These are phyloP conservation scores for Spinibarbus caldwelli DNA, from an alignment of 2,797 vertebrate species.

Conservation along the genomic window DNA sequence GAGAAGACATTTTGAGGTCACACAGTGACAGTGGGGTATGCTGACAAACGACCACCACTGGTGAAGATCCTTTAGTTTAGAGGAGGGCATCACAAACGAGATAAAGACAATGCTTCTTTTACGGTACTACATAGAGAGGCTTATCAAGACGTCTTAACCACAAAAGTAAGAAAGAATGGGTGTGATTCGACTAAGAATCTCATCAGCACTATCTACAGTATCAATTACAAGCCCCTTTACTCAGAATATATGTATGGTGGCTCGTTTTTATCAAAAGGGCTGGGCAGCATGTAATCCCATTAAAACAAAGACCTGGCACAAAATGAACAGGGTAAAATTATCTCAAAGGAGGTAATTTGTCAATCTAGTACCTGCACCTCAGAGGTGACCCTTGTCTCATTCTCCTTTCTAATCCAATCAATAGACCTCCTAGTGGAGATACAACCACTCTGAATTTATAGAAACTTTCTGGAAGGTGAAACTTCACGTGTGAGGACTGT, in stretches of 20 bases:
- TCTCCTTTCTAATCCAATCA: conserved; percentile 27
- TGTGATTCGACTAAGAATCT: neutral
- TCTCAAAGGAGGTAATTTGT: conserved; percentile 37
- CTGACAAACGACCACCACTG: conserved; percentile 38
- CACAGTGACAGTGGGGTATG: conserved; percentile 28
- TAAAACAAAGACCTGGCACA: conserved; percentile 23
- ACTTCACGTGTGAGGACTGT: conserved; percentile 34
- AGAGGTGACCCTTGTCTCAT: conserved; percentile 46
- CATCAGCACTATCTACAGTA: neutral
- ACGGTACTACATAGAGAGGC: neutral
- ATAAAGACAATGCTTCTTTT: neutral
- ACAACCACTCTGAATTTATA: conserved; percentile 18
- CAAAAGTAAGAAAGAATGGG: neutral
- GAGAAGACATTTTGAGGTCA: conserved; percentile 49
- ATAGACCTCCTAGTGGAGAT: conserved; percentile 30
- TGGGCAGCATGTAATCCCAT: neutral
- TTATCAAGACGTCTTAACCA: neutral
- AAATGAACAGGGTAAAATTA: conserved; percentile 27
- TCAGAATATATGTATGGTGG: neutral
- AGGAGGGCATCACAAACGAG: neutral
- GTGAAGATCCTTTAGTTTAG: conserved; percentile 3
- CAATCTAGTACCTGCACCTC: conserved; percentile 15
- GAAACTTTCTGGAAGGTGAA: conserved; percentile 38
- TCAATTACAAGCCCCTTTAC: neutral
- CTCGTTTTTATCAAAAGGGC: neutral